A percentile compares a stretch with the other conserved stretches of the same genome.
Conservation (phyloP, 2,113 vertebrate species). For the Nettapus auritus region DNA sequence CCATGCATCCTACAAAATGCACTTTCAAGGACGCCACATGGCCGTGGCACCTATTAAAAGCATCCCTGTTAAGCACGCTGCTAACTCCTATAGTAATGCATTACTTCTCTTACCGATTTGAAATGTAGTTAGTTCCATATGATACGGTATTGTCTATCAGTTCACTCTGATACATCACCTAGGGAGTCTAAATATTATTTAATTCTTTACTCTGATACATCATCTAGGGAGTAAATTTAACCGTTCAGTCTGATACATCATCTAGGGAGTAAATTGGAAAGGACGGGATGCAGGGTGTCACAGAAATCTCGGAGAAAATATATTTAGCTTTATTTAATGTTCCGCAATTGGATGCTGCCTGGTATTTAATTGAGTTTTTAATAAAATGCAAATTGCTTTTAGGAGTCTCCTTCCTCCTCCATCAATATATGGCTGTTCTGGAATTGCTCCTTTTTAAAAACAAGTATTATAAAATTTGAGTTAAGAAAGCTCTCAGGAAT, state of each 20-base stretch:
- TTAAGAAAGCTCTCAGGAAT: background rate
- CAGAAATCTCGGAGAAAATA: background rate
- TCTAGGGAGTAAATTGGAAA: background rate
- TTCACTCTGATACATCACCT: background rate
- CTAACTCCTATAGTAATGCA: too few relatives aligned
- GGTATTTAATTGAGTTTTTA: background rate
- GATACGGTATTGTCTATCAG: rapidly evolving
- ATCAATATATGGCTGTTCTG: background rate
- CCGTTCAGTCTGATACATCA: too few relatives aligned
- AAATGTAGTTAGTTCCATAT: background rate
- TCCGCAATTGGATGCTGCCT: background rate
- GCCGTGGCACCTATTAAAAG: too few relatives aligned
- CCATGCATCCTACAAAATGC: rapidly evolving
- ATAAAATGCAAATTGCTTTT: background rate
- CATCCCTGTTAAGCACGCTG: rapidly evolving
- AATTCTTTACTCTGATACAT: too few relatives aligned
- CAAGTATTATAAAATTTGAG: background rate
- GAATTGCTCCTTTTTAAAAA: background rate
- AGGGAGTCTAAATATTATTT: background rate
- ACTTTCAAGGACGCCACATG: background rate
- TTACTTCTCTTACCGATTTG: rapidly evolving
- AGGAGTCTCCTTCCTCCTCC: background rate
- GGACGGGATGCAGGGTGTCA: too few relatives aligned
- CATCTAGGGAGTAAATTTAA: background rate
- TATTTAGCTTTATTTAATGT: background rate